Evolutionary conservation across 2,113 vertebrate genomes (phyloP), one percentile per base, ranked within the genome.

Genomic region (Pseudorasbora parva): DNA sequence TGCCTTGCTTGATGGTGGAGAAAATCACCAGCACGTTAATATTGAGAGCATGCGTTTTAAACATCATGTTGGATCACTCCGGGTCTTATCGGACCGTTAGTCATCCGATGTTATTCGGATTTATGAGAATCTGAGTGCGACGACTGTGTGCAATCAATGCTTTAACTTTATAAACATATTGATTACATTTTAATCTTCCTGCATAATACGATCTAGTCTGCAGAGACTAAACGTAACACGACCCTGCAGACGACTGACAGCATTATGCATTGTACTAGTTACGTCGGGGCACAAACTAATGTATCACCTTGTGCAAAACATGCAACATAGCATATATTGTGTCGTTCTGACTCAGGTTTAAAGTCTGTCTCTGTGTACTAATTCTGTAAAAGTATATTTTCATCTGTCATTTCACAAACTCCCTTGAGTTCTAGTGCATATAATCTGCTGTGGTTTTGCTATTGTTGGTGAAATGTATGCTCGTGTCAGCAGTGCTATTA

Each of bases 21-120:
- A 91, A 93, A 93, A 93, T 91, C 77, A 59, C 69, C 85, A 90
- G 88, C 89, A 89, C 88, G 92, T 92, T 91, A 84, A 90, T 90
- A 90, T 82, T 84, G 76, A 90, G 91, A 90, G 91, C 85, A 86
- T 90, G 85, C 89, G 89, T 91, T 92, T 91, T 85, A 91, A 93
- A 89, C 90, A 92, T 92, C 82, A 88, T 91, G 91, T 92, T 83
- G 84, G 89, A 92, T 89, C 89, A 91, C 87, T 60, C 25, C 59
- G n/a, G 91, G 88, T 91, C 90, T 92, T 82, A 88, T 88, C 85
- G 86, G 83, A 87, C 88, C 90, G 91, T 93, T 91, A 89, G 84
- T 89, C 81, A 85, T 86, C 73, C 86, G 75, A 41, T 54, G 81
- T 66, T 90, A 83, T 86, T 85, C 62, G 47, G 81, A 82, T 86